Percentiles rank a stretch among this genome's conserved stretches.
These are phyloP conservation scores for Scalopus aquaticus DNA, from an alignment of 2,113 vertebrate genomes.

Conservation along the genomic window DNA sequence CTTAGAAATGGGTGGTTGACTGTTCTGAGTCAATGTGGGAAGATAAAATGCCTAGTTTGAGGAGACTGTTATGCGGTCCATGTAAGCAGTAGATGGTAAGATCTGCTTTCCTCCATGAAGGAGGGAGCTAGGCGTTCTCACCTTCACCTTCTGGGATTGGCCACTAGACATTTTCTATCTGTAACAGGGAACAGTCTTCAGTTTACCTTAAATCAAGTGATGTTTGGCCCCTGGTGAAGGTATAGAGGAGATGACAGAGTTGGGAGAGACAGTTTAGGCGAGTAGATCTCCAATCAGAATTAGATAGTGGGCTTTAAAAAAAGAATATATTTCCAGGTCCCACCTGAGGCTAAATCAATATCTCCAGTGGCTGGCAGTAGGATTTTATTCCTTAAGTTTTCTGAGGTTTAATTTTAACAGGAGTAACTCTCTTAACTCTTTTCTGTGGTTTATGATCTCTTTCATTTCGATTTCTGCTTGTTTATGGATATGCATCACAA, in stretches of 20 bases:
- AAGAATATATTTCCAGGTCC: neutral
- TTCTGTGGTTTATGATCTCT: neutral
- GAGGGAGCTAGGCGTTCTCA: neutral
- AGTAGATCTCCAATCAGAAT: neutral
- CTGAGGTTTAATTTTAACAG: neutral
- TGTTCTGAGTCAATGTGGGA: neutral
- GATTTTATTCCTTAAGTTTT: neutral
- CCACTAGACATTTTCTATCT: accelerated
- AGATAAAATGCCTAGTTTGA: neutral
- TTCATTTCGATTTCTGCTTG: neutral
- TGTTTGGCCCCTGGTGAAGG: neutral
- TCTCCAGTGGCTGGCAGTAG: too few relatives aligned
- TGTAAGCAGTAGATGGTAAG: neutral
- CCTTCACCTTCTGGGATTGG: neutral
- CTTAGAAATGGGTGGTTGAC: neutral
- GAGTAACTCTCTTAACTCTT: neutral
- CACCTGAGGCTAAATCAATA: neutral
- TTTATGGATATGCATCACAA: neutral
- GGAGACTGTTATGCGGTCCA: neutral
- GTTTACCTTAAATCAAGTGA: neutral
- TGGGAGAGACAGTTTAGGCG: neutral
- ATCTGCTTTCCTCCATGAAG: neutral
- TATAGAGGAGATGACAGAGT: neutral
- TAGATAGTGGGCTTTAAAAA: neutral
- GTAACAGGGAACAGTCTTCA: neutral